Evolutionary conservation across 2,888 invertebrate species (phyloP), one percentile per base, ranked within the genome.

Genomic region (Anaspis maculata): DNA sequence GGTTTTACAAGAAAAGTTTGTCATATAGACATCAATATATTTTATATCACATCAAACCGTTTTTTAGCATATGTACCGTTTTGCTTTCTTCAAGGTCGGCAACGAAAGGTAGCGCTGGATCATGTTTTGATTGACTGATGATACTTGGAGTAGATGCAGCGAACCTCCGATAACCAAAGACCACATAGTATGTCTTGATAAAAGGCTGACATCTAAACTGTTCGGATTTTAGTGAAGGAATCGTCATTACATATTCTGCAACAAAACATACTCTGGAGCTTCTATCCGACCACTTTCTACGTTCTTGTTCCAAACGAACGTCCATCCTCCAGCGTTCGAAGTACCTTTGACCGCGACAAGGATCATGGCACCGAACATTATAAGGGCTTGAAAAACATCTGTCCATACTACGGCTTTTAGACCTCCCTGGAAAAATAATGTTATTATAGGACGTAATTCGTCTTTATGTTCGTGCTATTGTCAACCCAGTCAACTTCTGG

Each of bases 331-430:
- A 13, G 83, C 68, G 46, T 84, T 79, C 1, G 74, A 53, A 0
- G 84, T 84, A 1, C 85, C 85, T 55, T 84, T 85, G 14, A 84
- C 67, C 16, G 78, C 73, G 3, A 86, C 79, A 28, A 83, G 59
- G 12, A 83, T 59, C 71, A 86, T 79, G 0, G 84, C 77, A 2
- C 78, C 78, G 39, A 80, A 73, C 84, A 86, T 85, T 3, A 80
- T 72, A 11, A 80, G 71, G 34, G 79, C 80, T 66, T 87, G 86
- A 33, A 84, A 76, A 12, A 84, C 83, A 53, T 86, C 86, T 1
- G 85, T 83, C 84, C 85, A 85, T 27, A 86, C 80, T 1, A 86
- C 85, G 11, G 86, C 85, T 65, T 80, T 82, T 24, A 86, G 64
- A 30, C 85, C 85, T 49, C 83, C 85, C 83, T 84, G 27, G 37